phyloP scores from a whole-genome alignment of 2,113 vertebrate genomes.

The Brevimyrus niger region DNA sequence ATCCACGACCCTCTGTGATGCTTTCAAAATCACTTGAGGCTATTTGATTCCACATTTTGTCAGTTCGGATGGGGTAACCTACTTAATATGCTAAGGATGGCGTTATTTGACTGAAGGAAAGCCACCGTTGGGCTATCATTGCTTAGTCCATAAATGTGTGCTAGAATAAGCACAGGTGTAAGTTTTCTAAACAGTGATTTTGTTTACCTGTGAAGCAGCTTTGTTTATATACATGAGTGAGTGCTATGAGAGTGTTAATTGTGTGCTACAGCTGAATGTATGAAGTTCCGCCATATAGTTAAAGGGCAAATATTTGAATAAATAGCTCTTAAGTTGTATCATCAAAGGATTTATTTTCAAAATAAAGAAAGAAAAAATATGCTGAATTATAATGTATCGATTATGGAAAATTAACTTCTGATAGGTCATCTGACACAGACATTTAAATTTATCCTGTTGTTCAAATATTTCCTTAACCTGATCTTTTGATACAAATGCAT shows the following conservation, averaged over 20 bases:
- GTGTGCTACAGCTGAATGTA: background rate
- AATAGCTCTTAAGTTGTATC: background rate
- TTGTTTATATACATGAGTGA: background rate
- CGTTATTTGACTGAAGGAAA: background rate
- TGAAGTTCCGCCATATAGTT: background rate
- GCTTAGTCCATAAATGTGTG: background rate
- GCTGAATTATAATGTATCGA: background rate
- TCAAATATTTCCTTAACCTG: background rate
- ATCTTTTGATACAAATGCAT: background rate
- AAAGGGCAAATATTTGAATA: constrained; percentile 4
- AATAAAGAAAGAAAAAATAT: background rate
- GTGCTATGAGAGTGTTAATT: background rate
- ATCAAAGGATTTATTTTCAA: background rate
- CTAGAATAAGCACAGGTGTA: constrained; percentile 5
- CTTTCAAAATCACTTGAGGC: constrained; percentile 1
- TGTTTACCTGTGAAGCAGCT: background rate
- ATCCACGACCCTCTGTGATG: background rate
- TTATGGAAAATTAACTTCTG: background rate
- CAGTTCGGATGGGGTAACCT: background rate
- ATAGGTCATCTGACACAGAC: background rate
- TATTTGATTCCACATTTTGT: background rate
- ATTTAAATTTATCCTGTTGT: background rate
- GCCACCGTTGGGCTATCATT: background rate
- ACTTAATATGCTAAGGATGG: background rate
- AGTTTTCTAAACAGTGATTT: background rate